Evolutionary conservation across 2,113 vertebrate genomes (phyloP).

Genomic region (Cephalopholis sonnerati): DNA sequence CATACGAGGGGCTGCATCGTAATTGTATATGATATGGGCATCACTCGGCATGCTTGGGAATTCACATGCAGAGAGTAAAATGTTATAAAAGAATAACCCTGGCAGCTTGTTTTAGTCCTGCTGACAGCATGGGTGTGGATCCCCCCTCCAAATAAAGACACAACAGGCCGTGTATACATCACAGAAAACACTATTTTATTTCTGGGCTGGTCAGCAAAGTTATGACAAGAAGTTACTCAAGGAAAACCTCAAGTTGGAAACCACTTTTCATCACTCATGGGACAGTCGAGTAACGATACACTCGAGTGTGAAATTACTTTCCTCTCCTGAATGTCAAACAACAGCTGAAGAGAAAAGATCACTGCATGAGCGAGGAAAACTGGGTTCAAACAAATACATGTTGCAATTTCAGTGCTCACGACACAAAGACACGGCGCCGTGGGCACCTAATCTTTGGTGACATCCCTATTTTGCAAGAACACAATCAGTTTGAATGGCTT

Average conservation of each 20-base stretch:
- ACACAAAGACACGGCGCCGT: not conserved
- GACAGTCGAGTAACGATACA: conserved; percentile 28
- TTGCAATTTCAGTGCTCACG: not conserved
- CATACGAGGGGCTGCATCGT: not conserved
- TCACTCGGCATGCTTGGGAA: not conserved
- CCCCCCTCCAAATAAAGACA: conserved; percentile 42
- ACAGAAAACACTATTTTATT: conserved; percentile 48
- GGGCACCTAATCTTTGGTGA: not conserved
- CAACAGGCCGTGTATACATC: not conserved
- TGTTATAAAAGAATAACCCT: not conserved
- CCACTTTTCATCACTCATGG: conserved; percentile 10
- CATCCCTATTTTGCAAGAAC: not conserved
- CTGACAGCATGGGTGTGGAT: conserved; percentile 8
- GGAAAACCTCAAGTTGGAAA: conserved; percentile 4
- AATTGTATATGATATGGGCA: conserved; percentile 1
- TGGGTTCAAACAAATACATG: not conserved
- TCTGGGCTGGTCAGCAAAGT: conserved; percentile 23
- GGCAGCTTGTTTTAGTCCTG: conserved; percentile 6
- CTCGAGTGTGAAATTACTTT: conserved; percentile 30
- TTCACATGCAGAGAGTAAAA: not conserved
- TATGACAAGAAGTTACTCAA: conserved; percentile 28
- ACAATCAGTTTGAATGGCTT: not conserved
- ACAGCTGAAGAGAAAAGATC: conserved; percentile 18
- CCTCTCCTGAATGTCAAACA: conserved; percentile 41
- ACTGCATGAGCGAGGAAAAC: not conserved